Base-by-base conservation (phyloP, 2,888 invertebrate genomes). In the Malachius bipustulatus region DNA sequence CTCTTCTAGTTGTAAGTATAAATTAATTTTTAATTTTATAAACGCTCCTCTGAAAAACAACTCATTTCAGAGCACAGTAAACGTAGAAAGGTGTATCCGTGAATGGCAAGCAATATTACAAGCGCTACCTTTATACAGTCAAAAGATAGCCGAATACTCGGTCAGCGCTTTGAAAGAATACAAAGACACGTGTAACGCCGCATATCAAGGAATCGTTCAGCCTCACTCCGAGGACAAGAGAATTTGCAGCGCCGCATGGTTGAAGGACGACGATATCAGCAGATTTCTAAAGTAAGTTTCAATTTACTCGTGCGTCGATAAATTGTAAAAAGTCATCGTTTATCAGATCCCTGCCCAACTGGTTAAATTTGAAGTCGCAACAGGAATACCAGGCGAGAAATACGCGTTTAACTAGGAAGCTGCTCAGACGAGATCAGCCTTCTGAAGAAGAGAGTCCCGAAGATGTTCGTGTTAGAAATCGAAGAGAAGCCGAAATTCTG, bases 261-360 rank as follows among this genome's bases (percentile, higher is more conserved):
- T 93, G 1, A 87, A 88, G 47, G 94, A 96, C 62, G 90, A 90
- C 51, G 94, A 96, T 56, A 93, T 96, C 41, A 89, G 83, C 55
- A 67, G 93, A 35, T 88, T 93, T 63, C 73, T 96, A 48, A 89
- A 87, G 77, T 77, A 70, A 47, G 63, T 67, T 48, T 59, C 26
- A 6, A 28, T 4, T 28, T 28, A 28, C 10, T 11, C 6, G 9
- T 28, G 10, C 6, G 6, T 24, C 2, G 32, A 34, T 10, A 24
- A n/a, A 8, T 14, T 32, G 36, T 35, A 11, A 9, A 16, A 8
- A 14, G 14, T 9, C 24, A 4, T 9, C 33, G 4, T 33, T 37
- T 51, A 51, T 38, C 44, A 77, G 80, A 60, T 77, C 82, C 13
- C 62, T 89, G 34, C 88, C 88, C 0, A 88, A 85, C 51, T 81